Conservation (phyloP, 1,140 invertebrate genomes). For the Uloborus diversus region DNA sequence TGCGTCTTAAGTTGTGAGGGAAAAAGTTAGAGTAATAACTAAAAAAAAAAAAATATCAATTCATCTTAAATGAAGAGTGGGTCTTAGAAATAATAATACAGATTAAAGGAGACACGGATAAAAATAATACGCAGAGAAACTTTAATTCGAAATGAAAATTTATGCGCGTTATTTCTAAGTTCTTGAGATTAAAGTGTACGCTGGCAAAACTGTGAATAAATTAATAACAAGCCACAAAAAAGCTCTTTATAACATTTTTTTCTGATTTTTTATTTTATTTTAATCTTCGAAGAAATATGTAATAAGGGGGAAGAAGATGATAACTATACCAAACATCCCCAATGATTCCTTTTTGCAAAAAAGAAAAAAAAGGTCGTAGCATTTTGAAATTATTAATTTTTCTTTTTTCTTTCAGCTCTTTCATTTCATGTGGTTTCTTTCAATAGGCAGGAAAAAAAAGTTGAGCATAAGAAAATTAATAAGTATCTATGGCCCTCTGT, state of each 20-base stretch:
- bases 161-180: too few relatives aligned
- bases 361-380: not conserved
- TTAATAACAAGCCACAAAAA: not conserved
- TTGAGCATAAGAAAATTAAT: constrained; percentile 7
- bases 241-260: not conserved
- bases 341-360: not conserved
- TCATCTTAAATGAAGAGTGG: too few relatives aligned
- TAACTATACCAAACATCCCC: too few relatives aligned
- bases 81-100: too few relatives aligned
- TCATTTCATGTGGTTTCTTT: not conserved
- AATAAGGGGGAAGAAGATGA: not conserved
- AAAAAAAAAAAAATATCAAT: too few relatives aligned
- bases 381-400: not conserved
- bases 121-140: too few relatives aligned
- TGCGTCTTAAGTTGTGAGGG: too few relatives aligned
- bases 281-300: not conserved
- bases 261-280: not conserved
- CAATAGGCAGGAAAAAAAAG: not conserved
- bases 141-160: too few relatives aligned
- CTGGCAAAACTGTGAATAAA: too few relatives aligned
- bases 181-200: too few relatives aligned
- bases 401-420: not conserved
- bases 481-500: not conserved
- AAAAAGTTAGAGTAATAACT: too few relatives aligned
- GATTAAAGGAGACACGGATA: too few relatives aligned